These are phyloP conservation scores for Squalus acanthias DNA, from an alignment of 2,797 vertebrate species.

Conservation along the genomic window DNA sequence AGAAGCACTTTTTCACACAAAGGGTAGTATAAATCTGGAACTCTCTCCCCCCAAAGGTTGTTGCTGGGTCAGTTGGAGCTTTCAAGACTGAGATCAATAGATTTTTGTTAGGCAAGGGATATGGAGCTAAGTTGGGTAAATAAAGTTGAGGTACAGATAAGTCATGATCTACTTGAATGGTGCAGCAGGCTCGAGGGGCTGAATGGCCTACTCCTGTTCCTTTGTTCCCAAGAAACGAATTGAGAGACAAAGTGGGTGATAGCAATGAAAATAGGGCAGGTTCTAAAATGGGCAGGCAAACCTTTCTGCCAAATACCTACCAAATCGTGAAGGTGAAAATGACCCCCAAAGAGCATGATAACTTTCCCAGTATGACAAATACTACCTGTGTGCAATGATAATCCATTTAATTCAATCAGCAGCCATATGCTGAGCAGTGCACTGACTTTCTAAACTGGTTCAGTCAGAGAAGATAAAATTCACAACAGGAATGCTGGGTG, in stretches of 20 bases:
- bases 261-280: too few species aligned
- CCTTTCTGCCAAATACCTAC: too few species aligned
- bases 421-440: neutral
- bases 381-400: neutral
- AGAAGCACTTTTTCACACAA: neutral
- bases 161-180: neutral
- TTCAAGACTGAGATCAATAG: neutral
- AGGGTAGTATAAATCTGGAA: neutral
- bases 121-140: neutral
- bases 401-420: neutral
- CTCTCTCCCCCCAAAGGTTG: neutral
- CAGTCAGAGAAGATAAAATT: neutral
- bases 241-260: neutral
- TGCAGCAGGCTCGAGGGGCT: neutral
- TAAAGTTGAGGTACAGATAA: neutral
- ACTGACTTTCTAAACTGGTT: neutral
- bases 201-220: neutral
- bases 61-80: neutral
- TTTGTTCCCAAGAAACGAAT: neutral
- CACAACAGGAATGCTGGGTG: neutral
- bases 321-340: neutral
- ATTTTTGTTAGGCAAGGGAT: neutral
- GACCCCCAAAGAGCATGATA: neutral
- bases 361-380: too few species aligned
- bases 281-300: neutral